Base-by-base conservation (phyloP, 35 echinoderm and acorn worm species). In the Apostichopus parvimensis region DNA sequence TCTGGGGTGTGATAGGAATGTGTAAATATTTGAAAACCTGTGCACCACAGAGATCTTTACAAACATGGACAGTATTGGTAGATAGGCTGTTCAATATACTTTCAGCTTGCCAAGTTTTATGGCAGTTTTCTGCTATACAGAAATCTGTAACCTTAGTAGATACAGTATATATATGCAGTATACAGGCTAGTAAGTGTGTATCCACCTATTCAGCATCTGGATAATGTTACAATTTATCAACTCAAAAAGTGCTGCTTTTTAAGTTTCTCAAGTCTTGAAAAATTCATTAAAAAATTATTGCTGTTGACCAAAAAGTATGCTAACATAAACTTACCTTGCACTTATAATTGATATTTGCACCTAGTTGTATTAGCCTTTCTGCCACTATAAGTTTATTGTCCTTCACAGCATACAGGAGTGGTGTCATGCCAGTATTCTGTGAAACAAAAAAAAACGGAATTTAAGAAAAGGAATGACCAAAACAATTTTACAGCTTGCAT, bases 281-380 rank as follows among this genome's bases (percentile, higher is more conserved):
- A 45, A 45, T 45, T 45, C 34, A 45, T 45, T 0, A 45, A 45
- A 4, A 45, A 1, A 4, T 45, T 45, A 45, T 45, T 45, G 34
- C 34, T 45, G 34, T 45, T 45, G 34, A 45, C 34, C 34, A 45
- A 4, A 45, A 45, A 45, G 2, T 45, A 45, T 45, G 34, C 34
- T 45, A 45, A 68, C 18, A 18, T 14, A 17, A 59, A 79, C 93
- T 90, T 94, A 98, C 97, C 93, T 98, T 98, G 26, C 94, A 85
- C 90, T 86, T 95, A 17, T 95, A 93, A 78, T 98, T 98, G 93
- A 98, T 96, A 79, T 93, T 87, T 71, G 91, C 93, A 92, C 97
- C 97, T 11, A 98, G 91, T 70, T 96, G 93, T 15, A 96, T 89
- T 5, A 98, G 91, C 90, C 93, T 96, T 45, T 98, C 97, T 70